These are phyloP conservation scores for Sebastolobus alascanus DNA, from an alignment of 2,797 vertebrate genomes.

Conservation along the genomic window DNA sequence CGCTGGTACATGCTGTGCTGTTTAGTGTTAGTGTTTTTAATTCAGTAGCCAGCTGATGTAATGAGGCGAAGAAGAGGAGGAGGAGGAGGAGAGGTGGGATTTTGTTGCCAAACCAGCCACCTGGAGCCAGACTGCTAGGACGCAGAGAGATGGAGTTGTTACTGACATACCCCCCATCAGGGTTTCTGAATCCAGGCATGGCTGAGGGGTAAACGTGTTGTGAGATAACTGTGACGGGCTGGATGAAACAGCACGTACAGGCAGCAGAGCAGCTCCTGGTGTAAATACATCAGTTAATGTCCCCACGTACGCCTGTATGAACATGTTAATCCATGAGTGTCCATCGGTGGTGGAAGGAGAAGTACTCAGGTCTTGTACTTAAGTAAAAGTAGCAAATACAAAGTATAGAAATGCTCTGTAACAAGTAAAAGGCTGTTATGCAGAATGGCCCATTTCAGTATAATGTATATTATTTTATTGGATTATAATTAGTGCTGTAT, in stretches of 20 bases:
- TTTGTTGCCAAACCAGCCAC: constrained; percentile 28
- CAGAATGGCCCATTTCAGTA: too few species aligned
- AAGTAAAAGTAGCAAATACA: too few species aligned
- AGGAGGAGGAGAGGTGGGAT: not conserved
- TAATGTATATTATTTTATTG: not conserved
- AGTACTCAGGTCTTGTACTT: too few species aligned
- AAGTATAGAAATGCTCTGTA: too few species aligned
- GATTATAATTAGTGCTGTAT: not conserved
- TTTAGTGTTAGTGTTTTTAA: constrained; percentile 60
- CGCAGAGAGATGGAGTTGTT: constrained; percentile 7
- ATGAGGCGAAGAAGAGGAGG: constrained; percentile 43
- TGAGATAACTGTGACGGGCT: constrained; percentile 25
- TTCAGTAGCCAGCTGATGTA: constrained; percentile 33
- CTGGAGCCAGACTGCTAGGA: constrained; percentile 27
- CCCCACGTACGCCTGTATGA: constrained; percentile 24
- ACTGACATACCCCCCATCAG: constrained; percentile 9
- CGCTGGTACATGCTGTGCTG: constrained; percentile 32
- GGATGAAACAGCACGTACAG: constrained; percentile 29
- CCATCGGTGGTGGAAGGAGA: not conserved
- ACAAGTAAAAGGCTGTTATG: too few species aligned
- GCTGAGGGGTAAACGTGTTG: constrained; percentile 13
- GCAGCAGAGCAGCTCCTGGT: constrained; percentile 40
- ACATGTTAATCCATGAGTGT: constrained; percentile 28
- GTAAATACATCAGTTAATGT: constrained; percentile 63
- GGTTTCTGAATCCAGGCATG: constrained; percentile 23